Conservation (phyloP, 2,888 invertebrate species). For the Poecilus cupreus region DNA sequence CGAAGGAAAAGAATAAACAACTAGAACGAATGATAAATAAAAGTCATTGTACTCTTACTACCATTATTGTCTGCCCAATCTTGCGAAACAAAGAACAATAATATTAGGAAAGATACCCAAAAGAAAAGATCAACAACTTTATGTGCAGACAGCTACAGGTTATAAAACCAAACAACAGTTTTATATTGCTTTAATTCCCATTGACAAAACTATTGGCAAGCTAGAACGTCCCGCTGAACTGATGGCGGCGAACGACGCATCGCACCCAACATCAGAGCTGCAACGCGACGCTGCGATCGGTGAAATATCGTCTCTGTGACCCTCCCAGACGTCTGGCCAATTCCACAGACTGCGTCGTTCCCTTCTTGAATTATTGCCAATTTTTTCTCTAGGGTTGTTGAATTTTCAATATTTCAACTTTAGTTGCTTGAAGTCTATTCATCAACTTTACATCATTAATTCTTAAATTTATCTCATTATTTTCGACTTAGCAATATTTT, state of each 20-base stretch:
- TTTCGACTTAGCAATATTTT: background rate
- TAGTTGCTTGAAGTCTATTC: background rate
- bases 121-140: background rate
- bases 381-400: slow-evolving; percentile 22
- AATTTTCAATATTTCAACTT: slow-evolving; percentile 25
- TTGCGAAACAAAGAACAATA: too few species aligned
- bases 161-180: slow-evolving; percentile 1
- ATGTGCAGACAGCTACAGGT: background rate
- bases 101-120: too few species aligned
- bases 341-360: background rate
- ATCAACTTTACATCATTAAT: slow-evolving; percentile 19
- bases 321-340: background rate
- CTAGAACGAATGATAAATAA: too few species aligned
- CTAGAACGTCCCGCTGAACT: background rate
- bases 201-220: background rate
- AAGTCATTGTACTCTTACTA: too few species aligned
- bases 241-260: too few species aligned
- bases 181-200: background rate
- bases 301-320: slow-evolving; percentile 8
- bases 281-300: background rate
- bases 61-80: too few species aligned
- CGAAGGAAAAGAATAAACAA: too few species aligned
- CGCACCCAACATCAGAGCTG: background rate
- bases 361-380: slow-evolving; percentile 29
- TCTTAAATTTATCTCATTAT: slow-evolving; percentile 19